Evolutionary conservation across 2,888 invertebrate species (phyloP), one percentile per base, ranked within the genome.

Genomic region (Thymelicus lineola): DNA sequence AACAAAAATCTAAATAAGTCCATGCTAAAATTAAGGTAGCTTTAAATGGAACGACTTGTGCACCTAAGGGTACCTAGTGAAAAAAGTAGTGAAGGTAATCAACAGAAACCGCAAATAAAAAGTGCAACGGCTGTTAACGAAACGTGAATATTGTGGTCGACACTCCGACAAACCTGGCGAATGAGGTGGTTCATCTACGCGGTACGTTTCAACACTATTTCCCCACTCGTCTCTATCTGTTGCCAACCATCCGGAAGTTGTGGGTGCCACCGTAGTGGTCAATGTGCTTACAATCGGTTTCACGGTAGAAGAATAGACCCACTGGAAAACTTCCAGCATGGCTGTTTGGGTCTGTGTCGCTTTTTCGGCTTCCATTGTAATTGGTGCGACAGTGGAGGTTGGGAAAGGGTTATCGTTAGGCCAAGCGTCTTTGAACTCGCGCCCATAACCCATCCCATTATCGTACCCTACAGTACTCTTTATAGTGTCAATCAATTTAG

Each of bases 141-240:
- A 85, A 86, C 75, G 83, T 83, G 85, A 84, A 84, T 83, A 82
- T 79, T 83, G 80, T 83, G 82, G 83, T 84, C 86, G 87, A 86
- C 88, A 89, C 88, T 91, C 90, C 90, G 86, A 94, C 94, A 86
- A 93, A 91, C 93, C 93, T 93, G 93, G 87, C 82, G 84, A 88
- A 85, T 93, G 93, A 76, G 93, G 93, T 79, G 93, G 93, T 89
- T 93, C 93, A 83, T 93, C 93, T 83, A 93, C 93, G 73, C 93
- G 93, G 84, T 93, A 93, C 74, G 88, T 91, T 84, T 92, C 91
- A 74, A 93, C 84, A 84, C 82, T 89, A 89, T 91, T 92, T 72
- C 89, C 91, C 93, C 93, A 93, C 75, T 91, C 92, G 74, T 93
- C 92, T 86, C 80, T 91, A 84, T 88, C 87, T 75, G 88, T 86